Percentiles rank a stretch among this genome's conserved stretches.
phyloP scores from a whole-genome alignment of 2,888 invertebrate species.

The Adelognathus sp. region DNA sequence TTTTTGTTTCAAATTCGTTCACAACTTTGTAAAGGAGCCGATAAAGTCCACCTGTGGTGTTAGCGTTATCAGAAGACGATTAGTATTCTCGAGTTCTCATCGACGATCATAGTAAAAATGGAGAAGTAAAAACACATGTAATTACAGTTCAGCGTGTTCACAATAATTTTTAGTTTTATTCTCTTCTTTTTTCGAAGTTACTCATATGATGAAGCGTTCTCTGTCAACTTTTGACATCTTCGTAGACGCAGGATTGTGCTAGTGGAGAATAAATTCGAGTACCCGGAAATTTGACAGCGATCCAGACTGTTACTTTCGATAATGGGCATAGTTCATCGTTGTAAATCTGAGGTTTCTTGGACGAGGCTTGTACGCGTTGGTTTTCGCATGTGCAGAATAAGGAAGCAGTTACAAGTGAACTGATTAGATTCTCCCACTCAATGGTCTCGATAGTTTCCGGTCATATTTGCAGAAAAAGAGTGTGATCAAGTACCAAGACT shows the following conservation, averaged over 20 bases:
- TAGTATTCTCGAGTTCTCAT: too few species aligned
- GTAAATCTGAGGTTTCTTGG: not conserved
- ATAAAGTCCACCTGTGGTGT: not conserved
- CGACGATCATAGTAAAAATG: too few species aligned
- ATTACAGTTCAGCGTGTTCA: too few species aligned
- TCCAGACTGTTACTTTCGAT: not conserved
- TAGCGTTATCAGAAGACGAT: not conserved
- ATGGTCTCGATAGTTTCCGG: not conserved
- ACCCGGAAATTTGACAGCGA: not conserved
- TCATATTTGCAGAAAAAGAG: not conserved
- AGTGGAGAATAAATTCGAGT: not conserved
- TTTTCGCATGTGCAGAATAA: not conserved
- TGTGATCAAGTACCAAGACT: slow-evolving; percentile 2
- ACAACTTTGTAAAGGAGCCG: too few species aligned
- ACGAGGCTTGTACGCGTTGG: not conserved
- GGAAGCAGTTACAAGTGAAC: not conserved
- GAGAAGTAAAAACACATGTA: too few species aligned
- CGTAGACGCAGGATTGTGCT: not conserved
- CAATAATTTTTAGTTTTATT: too few species aligned
- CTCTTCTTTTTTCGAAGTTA: too few species aligned
- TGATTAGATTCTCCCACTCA: not conserved
- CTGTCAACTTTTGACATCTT: not conserved
- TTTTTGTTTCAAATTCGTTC: not conserved
- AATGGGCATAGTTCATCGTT: not conserved
- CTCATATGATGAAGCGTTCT: not conserved